Evolutionary conservation across 2,113 vertebrate genomes (phyloP).

Genomic region (Gallinago jamesoni): DNA sequence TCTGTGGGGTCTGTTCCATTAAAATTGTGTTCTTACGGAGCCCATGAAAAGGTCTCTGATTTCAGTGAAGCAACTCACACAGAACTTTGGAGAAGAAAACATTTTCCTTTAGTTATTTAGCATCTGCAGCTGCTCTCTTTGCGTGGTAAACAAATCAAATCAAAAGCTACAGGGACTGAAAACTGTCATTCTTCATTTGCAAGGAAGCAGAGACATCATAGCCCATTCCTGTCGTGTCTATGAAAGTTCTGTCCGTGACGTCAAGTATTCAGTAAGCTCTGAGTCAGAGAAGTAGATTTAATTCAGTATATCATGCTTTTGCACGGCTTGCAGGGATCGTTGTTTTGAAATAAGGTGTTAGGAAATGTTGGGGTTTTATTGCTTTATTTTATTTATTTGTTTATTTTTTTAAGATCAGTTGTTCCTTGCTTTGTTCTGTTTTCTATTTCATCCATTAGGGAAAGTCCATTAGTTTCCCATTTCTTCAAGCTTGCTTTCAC

Average conservation of each 20-base stretch:
- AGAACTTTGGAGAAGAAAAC: not conserved
- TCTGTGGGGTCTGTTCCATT: not conserved
- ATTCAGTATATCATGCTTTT: not conserved
- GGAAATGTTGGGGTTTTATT: not conserved
- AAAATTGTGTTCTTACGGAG: not conserved
- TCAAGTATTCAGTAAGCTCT: not conserved
- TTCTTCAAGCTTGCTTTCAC: not conserved
- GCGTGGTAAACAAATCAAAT: not conserved
- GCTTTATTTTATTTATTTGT: not conserved
- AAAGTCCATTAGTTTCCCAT: not conserved
- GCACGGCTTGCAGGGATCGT: not conserved
- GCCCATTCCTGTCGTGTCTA: not conserved
- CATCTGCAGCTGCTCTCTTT: not conserved
- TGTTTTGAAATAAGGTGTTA: not conserved
- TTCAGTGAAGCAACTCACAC: not conserved
- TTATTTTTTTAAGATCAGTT: not conserved
- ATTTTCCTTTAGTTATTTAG: not conserved
- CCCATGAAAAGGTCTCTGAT: not conserved
- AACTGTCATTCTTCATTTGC: not conserved
- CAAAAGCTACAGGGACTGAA: not conserved
- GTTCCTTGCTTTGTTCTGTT: not conserved
- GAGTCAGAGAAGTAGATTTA: not conserved
- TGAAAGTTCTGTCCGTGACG: not conserved
- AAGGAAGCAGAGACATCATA: not conserved
- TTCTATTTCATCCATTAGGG: not conserved